Conservation (phyloP, 1,140 invertebrate species). For the Piezodorus guildinii region DNA sequence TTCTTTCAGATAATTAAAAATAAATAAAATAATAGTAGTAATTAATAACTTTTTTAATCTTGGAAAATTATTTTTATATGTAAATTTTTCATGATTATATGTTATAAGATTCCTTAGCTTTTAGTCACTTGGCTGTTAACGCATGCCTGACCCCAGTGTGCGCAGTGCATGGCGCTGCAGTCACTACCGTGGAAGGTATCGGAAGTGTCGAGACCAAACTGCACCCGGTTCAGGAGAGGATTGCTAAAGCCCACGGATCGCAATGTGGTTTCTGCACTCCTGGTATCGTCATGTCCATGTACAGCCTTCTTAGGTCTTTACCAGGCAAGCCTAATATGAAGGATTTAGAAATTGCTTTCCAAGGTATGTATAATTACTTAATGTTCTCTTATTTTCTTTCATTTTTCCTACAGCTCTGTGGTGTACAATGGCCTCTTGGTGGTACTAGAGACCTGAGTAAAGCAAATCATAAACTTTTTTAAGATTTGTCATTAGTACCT, state of each 20-base stretch:
- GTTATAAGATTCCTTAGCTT: neutral
- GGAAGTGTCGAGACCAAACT: conserved; percentile 55
- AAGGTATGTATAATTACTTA: conserved; percentile 37
- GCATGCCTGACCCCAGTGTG: conserved; percentile 77
- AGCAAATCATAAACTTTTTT: too few relatives aligned
- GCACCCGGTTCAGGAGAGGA: conserved; percentile 74
- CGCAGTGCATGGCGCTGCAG: conserved; percentile 67
- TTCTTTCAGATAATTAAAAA: too few relatives aligned
- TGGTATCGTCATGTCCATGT: conserved; percentile 92
- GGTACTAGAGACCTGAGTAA: too few relatives aligned
- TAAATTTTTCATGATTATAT: neutral
- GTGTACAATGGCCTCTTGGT: too few relatives aligned
- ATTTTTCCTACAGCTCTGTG: too few relatives aligned
- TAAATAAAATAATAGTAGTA: too few relatives aligned
- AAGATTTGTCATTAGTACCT: too few relatives aligned
- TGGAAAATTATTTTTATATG: too few relatives aligned
- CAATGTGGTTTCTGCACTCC: conserved; percentile 89
- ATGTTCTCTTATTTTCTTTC: too few relatives aligned
- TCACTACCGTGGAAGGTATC: conserved; percentile 84
- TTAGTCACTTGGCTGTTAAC: conserved; percentile 77
- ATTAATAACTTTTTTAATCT: too few relatives aligned
- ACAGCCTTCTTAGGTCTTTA: conserved; percentile 57
- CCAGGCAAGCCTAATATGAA: conserved; percentile 47
- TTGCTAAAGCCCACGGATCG: conserved; percentile 76
- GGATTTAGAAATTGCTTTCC: conserved; percentile 71